Evolutionary conservation across 2,888 invertebrate species (phyloP).

Genomic region (Mystacides longicornis): DNA sequence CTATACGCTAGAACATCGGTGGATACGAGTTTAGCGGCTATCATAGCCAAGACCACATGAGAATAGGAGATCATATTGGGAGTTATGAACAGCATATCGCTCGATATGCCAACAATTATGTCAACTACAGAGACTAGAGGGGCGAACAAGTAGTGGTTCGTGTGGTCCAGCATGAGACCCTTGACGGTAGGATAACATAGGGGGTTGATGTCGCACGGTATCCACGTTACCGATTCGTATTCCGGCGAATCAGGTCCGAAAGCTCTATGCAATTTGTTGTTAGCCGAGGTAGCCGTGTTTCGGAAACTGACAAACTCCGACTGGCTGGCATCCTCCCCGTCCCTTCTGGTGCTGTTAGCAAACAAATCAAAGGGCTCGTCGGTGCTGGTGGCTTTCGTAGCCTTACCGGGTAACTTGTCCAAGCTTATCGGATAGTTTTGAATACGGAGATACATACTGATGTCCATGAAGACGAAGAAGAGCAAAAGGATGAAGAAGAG

Average conservation of each 20-base stretch:
- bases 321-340: conserved; percentile 28
- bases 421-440: conserved; percentile 58
- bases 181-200: conserved; percentile 77
- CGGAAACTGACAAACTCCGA: conserved; percentile 6
- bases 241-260: conserved; percentile 17
- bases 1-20: conserved; percentile 64
- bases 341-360: conserved; percentile 30
- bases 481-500: conserved; percentile 50
- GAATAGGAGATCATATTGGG: conserved; percentile 78
- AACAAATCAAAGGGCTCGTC: conserved; percentile 3
- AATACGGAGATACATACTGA: conserved; percentile 61
- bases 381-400: conserved; percentile 30
- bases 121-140: conserved; percentile 72
- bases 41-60: conserved; percentile 68
- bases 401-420: conserved; percentile 24
- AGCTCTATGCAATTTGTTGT: neutral
- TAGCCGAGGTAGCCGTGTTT: conserved; percentile 29
- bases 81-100: conserved; percentile 54
- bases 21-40: conserved; percentile 68
- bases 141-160: conserved; percentile 76
- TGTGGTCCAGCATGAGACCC: conserved; percentile 72
- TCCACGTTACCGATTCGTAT: conserved; percentile 51
- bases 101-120: conserved; percentile 55
- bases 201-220: conserved; percentile 67
- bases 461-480: conserved; percentile 68